phyloP scores from a whole-genome alignment of 2,113 vertebrate species.

The Phyllostomus discolor region DNA sequence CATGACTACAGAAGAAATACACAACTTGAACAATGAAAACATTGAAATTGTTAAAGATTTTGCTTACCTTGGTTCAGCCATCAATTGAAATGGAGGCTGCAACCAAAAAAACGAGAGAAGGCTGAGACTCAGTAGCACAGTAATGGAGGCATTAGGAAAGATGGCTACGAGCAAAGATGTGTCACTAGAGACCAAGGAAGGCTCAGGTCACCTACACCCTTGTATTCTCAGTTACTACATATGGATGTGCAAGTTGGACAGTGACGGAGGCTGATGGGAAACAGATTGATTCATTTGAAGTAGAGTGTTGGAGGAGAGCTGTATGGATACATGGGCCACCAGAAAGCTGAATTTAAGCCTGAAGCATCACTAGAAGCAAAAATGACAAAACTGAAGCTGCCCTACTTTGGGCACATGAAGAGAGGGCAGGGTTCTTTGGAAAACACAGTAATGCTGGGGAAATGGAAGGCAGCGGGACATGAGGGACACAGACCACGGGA shows the following conservation, averaged over 20 bases:
- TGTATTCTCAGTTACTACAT: not conserved
- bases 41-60: not conserved
- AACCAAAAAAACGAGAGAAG: not conserved
- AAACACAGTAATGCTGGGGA: not conserved
- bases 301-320: not conserved
- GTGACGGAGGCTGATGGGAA: not conserved
- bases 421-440: not conserved
- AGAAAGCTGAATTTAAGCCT: not conserved
- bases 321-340: not conserved
- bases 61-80: not conserved
- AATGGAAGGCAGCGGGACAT: not conserved
- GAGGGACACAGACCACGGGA: not conserved
- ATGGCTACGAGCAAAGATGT: not conserved
- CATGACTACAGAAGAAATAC: not conserved
- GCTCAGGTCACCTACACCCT: not conserved
- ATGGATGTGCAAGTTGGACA: not conserved
- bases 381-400: not conserved
- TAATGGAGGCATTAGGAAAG: not conserved
- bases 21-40: not conserved
- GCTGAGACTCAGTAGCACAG: not conserved
- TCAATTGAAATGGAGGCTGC: not conserved
- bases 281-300: not conserved
- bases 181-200: not conserved
- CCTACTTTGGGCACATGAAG: not conserved
- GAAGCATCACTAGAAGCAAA: not conserved